Base-by-base conservation (phyloP, 2,113 vertebrate species). In the Plestiodon gilberti region DNA sequence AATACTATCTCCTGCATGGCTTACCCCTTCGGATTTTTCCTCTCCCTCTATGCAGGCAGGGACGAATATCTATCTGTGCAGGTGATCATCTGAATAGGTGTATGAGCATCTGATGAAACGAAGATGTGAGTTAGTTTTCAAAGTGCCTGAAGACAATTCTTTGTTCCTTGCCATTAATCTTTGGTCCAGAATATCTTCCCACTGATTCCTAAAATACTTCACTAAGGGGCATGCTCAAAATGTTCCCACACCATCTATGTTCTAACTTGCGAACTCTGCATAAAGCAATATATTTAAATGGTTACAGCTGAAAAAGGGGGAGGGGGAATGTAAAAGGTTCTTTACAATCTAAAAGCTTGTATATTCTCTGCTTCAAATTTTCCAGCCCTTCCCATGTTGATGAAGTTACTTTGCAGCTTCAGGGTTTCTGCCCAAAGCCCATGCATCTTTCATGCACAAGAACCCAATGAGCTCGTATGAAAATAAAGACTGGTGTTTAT, bases 401-500 rank as follows among this genome's bases (percentile, higher is more conserved):
- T 23, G 38, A 30, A 70, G 52, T 23, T 57, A n/a, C 25, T 10
- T 77, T 35, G 74, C 23, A 48, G 40, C 73, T 48, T 33, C 30
- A 48, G 82, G 73, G 38, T 38, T 84, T 67, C 73, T 14, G 2
- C 62, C 6, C 22, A 65, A 17, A 18, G n/a, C 40, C 38, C 28
- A 0, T 81, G 61, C 40, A 17, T 48, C 40, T 59, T 48, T 81
- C 28, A 1, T 22, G 15, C 59, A 61, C 59, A 9, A 33, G 61
- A 33, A 33, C 55, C 57, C 82, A 84, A 84, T 64, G 15, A 61
- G 62, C 38, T 62, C 13, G 64, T 75, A 43, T 62, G 70, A 83
- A 83, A 83, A 61, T 62, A 64, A 84, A 84, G 57, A 64, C 22
- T 11, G n/a, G 69, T 74, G 55, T 83, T 83, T 61, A 74, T 74